Evolutionary conservation across 2,113 vertebrate species (phyloP).

Genomic region (Salvator merianae): DNA sequence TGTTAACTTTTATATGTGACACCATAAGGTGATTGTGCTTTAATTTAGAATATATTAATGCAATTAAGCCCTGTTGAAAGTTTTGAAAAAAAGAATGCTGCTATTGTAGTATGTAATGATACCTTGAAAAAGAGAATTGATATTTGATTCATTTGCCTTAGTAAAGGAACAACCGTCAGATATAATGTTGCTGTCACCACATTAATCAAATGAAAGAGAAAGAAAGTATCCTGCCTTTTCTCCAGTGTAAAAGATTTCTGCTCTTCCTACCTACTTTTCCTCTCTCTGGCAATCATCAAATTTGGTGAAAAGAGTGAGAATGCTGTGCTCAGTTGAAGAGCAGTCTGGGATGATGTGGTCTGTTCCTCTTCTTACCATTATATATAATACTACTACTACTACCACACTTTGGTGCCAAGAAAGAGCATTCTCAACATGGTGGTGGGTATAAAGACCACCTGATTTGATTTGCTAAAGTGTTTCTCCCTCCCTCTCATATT

Average conservation of each 20-base stretch:
- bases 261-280: not conserved
- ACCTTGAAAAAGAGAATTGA: not conserved
- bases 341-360: too few species aligned
- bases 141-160: not conserved
- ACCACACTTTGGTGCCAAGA: too few species aligned
- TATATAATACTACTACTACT: too few species aligned
- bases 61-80: not conserved
- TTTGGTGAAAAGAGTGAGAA: not conserved
- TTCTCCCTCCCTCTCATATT: too few species aligned
- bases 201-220: not conserved
- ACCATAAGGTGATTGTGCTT: conserved; percentile 1
- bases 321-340: not conserved
- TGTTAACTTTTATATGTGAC: not conserved
- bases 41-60: not conserved
- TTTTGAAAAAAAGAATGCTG: not conserved
- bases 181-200: not conserved
- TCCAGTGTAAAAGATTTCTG: not conserved
- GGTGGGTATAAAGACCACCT: too few species aligned
- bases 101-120: not conserved
- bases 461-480: too few species aligned
- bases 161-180: not conserved
- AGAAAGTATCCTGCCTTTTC: not conserved
- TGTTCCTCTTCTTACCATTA: too few species aligned
- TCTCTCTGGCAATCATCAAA: not conserved
- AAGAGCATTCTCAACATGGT: too few species aligned